Evolutionary conservation across 1,140 invertebrate species (phyloP), one percentile per base, ranked within the genome.

Genomic region (Leptinotarsa texana): DNA sequence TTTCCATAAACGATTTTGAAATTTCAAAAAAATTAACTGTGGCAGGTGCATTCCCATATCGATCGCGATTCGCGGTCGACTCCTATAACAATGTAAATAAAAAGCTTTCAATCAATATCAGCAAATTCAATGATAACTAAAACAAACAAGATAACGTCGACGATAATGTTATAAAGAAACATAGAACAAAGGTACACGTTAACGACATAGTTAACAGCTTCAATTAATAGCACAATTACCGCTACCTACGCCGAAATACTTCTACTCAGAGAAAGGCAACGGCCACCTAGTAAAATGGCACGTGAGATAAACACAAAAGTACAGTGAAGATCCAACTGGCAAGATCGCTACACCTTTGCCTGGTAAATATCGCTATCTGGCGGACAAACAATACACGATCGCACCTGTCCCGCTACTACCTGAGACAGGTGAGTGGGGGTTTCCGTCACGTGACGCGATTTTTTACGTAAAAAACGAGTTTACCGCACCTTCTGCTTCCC

Each of bases 361-460:
- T 17, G 57, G 69, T 71, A 71, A 57, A 71, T 42, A 71, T 71
- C 69, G 69, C 69, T 71, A 71, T 71, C 69, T 71, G 48, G 69
- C 51, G 69, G 69, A 63, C 48, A 71, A 71, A 71, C 51, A 61
- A 61, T 17, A 24, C 21, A 71, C 71, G 47, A 73, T 65, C 24
- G 62, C 71, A 73, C 71, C 71, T 73, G 71, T 73, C 47, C 33
- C 51, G 21, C 42, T 17, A 65, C 69, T 71, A 62, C 57, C 69
- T 73, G 71, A 62, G 51, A 65, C 71, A 73, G 71, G 71, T 73
- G 71, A 73, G 63, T 65, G 71, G 71, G 61, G 71, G 24, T 61
- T 71, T 8, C 47, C 62, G 63, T 73, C 71, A 73, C 71, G 71
- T 73, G 71, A 73, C 71, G 47, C 17, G n/a, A 47, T 42, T 65